Conservation (phyloP, 2,888 invertebrate species). For the Drosophila macrospina region DNA sequence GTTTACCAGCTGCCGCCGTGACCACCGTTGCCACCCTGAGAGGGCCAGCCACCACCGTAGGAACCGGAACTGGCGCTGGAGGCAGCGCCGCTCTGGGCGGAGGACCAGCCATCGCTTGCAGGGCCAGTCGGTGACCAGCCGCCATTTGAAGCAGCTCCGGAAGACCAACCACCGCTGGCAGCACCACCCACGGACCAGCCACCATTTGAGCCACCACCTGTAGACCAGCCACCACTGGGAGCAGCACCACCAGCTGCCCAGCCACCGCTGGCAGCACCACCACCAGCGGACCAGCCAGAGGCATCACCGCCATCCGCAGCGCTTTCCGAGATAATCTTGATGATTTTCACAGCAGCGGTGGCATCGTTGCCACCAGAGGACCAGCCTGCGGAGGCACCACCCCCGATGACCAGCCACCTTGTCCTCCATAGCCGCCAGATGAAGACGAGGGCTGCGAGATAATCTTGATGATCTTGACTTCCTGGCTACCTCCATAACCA, state of each 20-base stretch:
- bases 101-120: slow-evolving; percentile 49
- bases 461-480: slow-evolving; percentile 54
- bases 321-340: slow-evolving; percentile 61
- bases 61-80: background rate
- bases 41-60: slow-evolving; percentile 44
- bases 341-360: slow-evolving; percentile 55
- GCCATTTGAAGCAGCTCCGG: slow-evolving; percentile 33
- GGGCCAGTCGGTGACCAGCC: slow-evolving; percentile 51
- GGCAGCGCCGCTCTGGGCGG: slow-evolving; percentile 35
- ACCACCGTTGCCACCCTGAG: slow-evolving; percentile 34
- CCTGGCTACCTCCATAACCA: slow-evolving; percentile 32
- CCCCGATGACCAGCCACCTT: slow-evolving; percentile 53
- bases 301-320: slow-evolving; percentile 31
- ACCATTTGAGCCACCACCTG: slow-evolving; percentile 34
- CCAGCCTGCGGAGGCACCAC: slow-evolving; percentile 47
- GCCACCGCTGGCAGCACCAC: slow-evolving; percentile 38
- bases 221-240: slow-evolving; percentile 53
- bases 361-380: slow-evolving; percentile 55
- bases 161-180: slow-evolving; percentile 15
- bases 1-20: slow-evolving; percentile 61
- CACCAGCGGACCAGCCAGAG: slow-evolving; percentile 48
- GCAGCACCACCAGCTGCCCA: slow-evolving; percentile 45
- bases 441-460: slow-evolving; percentile 16
- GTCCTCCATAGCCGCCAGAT: slow-evolving; percentile 41
- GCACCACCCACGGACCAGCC: slow-evolving; percentile 36